Conservation (phyloP, 2,113 vertebrate genomes). For the Tragelaphus imberbis region DNA sequence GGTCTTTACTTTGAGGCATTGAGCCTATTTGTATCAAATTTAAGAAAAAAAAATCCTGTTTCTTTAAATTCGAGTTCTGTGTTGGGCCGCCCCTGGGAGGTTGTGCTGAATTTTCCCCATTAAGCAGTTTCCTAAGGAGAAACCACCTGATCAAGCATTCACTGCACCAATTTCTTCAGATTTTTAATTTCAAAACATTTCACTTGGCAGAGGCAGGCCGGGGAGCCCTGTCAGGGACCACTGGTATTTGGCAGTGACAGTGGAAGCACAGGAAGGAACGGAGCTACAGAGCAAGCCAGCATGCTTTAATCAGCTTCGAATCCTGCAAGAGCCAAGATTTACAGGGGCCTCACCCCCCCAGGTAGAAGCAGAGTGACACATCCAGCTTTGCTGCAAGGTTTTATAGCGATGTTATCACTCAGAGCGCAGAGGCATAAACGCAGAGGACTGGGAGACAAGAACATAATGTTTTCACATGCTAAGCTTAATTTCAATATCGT, state of each 20-base stretch:
- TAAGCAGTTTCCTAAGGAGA: conserved; percentile 49
- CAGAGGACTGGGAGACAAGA: conserved; percentile 15
- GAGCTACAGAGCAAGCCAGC: neutral
- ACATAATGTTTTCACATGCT: neutral
- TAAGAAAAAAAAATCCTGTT: conserved; percentile 10
- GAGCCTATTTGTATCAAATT: neutral
- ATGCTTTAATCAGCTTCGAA: conserved; percentile 43
- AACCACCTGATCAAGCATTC: conserved; percentile 27
- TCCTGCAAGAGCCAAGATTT: conserved; percentile 42
- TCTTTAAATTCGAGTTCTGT: conserved; percentile 41
- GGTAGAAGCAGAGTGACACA: conserved; percentile 18
- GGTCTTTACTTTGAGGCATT: neutral
- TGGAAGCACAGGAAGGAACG: neutral
- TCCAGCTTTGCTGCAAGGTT: conserved; percentile 4
- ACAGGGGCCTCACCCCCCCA: conserved; percentile 44
- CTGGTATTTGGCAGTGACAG: conserved; percentile 26
- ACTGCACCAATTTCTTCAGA: conserved; percentile 17
- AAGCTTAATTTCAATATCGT: conserved; percentile 61
- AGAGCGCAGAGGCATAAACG: conserved; percentile 22
- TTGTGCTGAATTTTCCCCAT: conserved; percentile 20
- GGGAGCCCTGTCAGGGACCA: conserved; percentile 50
- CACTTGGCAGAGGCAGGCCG: conserved; percentile 15
- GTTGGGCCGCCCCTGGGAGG: conserved; percentile 8
- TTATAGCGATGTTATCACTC: conserved; percentile 9
- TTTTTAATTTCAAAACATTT: conserved; percentile 69